phyloP scores from a whole-genome alignment of 2,888 invertebrate genomes.

The Tipula lateralis region DNA sequence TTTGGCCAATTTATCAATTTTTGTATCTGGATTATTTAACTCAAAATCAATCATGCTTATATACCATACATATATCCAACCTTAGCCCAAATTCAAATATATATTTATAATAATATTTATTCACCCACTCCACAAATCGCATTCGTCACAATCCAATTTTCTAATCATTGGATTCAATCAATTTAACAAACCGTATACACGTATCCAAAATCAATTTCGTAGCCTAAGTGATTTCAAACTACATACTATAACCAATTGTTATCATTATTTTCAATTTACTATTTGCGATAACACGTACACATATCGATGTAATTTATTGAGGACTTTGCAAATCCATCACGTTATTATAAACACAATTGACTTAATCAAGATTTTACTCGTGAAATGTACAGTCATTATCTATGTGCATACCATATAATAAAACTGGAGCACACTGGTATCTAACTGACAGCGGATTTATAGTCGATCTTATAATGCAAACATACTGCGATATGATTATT shows the following conservation, averaged over 20 bases:
- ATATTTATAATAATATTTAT: neutral
- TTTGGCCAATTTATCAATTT: neutral
- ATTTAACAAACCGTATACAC: neutral
- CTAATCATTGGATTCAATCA: slow-evolving; percentile 24
- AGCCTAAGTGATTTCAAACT: neutral
- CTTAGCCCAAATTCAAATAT: neutral
- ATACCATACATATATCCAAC: neutral
- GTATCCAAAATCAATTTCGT: neutral
- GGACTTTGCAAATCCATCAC: neutral
- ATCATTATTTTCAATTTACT: neutral
- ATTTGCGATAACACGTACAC: neutral
- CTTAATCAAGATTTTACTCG: neutral
- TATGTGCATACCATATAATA: neutral
- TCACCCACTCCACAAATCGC: neutral
- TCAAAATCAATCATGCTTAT: neutral
- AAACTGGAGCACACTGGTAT: neutral
- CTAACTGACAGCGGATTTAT: neutral
- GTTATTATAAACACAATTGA: neutral
- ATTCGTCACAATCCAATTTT: neutral
- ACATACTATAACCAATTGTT: neutral
- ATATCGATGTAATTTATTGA: neutral
- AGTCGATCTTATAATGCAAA: neutral
- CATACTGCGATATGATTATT: neutral
- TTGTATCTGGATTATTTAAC: neutral
- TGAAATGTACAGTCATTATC: neutral